Evolutionary conservation across 2,888 invertebrate species (phyloP), one percentile per base, ranked within the genome.

Genomic region (Dryococelus australis): DNA sequence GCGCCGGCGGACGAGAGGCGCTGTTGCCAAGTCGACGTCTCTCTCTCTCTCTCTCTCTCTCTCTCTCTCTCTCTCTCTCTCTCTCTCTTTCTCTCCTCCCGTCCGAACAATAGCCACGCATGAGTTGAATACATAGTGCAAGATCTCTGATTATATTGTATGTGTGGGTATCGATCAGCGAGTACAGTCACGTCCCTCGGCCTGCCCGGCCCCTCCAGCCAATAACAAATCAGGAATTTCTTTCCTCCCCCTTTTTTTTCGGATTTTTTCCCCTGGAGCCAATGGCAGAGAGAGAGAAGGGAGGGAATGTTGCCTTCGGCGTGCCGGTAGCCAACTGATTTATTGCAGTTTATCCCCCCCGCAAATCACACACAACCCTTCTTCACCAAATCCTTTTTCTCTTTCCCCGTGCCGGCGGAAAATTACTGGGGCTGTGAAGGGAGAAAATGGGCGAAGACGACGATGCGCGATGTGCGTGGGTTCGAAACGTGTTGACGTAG

Each of bases 61-160:
- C 35, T 35, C 35, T 35, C 35, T 35, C 35, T 35, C 35, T 35
- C 35, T 35, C 35, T 35, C 80, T 27, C 51, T 20, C 51, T 51
- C 35, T 35, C 35, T 35, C 35, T 51, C 65, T 65, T 24, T n/a
- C 20, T 20, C 65, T 16, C 65, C 16, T 2, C n/a, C 16, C 65
- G 65, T n/a, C 65, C 35, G 83, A 83, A 83, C 83, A 83, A 83
- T 83, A 83, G 83, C 83, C 65, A 83, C 35, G 83, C 83, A 83
- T 83, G 83, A 43, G 83, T 35, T 27, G 83, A 83, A 83, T 43
- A 83, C 83, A 83, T 35, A 43, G 28, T 43, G 16, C 43, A 35
- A 83, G 83, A 83, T 83, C 83, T 43, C 43, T 83, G 83, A 83
- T 83, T 83, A 83, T 83, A 83, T 83, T 83, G 83, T 83, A 35